Evolutionary conservation across 1,140 invertebrate species (phyloP).

Genomic region (Lepidotrigona ventralis): DNA sequence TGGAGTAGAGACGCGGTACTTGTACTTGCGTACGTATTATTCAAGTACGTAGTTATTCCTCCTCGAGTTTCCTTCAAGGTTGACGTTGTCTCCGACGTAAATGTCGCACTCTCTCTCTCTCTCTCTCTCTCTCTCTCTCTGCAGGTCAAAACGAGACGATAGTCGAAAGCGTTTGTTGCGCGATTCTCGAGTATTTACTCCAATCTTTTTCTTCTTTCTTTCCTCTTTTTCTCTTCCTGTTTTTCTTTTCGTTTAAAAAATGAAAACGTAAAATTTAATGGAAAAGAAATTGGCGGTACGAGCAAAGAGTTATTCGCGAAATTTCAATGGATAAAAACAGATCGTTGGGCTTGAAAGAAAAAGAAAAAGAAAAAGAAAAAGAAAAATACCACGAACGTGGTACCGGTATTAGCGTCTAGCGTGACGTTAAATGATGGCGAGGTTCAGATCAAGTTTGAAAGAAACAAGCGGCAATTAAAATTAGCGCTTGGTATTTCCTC

Average conservation of each 20-base stretch:
- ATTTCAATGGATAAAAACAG: neutral
- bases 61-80: slow-evolving; percentile 2
- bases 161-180: neutral
- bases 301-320: neutral
- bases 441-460: neutral
- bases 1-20: neutral
- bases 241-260: neutral
- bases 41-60: neutral
- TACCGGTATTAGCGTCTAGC: neutral
- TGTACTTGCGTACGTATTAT: too few species aligned
- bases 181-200: neutral
- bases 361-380: too few species aligned
- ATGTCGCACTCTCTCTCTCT: neutral
- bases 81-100: neutral
- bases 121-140: too few species aligned
- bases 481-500: neutral
- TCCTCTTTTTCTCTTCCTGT: too few species aligned
- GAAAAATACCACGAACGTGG: too few species aligned
- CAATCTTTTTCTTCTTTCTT: neutral
- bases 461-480: neutral
- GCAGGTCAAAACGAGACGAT: neutral
- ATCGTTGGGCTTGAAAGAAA: too few species aligned
- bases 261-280: neutral
- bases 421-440: neutral
- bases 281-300: neutral